A percentile compares a stretch with the other conserved stretches of the same genome.
phyloP scores from a whole-genome alignment of 2,113 vertebrate species.

The Lathamus discolor region DNA sequence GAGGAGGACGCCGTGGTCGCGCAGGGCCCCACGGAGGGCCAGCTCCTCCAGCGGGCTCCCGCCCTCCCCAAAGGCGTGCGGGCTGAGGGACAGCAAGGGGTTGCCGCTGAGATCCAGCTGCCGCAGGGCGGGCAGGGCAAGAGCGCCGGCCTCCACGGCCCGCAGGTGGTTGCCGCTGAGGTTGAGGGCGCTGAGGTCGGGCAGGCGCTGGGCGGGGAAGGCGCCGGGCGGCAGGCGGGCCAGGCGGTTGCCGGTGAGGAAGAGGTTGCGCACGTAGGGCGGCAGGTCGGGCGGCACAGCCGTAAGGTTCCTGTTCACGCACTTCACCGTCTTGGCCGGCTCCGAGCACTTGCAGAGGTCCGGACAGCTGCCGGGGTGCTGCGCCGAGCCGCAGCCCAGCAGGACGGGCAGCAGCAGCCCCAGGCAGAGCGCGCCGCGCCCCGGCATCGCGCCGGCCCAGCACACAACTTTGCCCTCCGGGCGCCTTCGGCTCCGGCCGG shows the following conservation, averaged over 20 bases:
- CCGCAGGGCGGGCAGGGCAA: slow-evolving; percentile 83
- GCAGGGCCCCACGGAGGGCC: slow-evolving; percentile 58
- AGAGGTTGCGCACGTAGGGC: slow-evolving; percentile 77
- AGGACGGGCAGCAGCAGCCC: slow-evolving; percentile 48
- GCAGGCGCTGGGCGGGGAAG: slow-evolving; percentile 78
- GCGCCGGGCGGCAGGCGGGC: slow-evolving; percentile 69
- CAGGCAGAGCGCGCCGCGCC: slow-evolving; percentile 40
- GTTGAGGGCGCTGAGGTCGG: slow-evolving; percentile 80
- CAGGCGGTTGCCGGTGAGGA: slow-evolving; percentile 85
- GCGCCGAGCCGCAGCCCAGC: slow-evolving; percentile 59
- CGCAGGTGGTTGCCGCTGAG: slow-evolving; percentile 82
- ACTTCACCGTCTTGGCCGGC: slow-evolving; percentile 79
- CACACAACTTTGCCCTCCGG: background rate
- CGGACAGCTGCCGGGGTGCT: slow-evolving; percentile 75
- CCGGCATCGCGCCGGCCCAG: slow-evolving; percentile 31
- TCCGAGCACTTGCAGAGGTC: slow-evolving; percentile 81
- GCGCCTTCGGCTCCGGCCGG: background rate
- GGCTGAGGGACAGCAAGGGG: slow-evolving; percentile 73
- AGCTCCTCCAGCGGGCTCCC: slow-evolving; percentile 78
- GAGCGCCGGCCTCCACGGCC: slow-evolving; percentile 75
- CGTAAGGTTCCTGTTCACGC: slow-evolving; percentile 81
- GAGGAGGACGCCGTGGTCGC: slow-evolving; percentile 55
- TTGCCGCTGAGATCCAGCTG: slow-evolving; percentile 90
- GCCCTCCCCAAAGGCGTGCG: slow-evolving; percentile 70
- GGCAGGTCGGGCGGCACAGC: slow-evolving; percentile 82